Percentiles rank a stretch among this genome's conserved stretches.
phyloP scores from a whole-genome alignment of 2,797 vertebrate species.

The Masticophis lateralis region DNA sequence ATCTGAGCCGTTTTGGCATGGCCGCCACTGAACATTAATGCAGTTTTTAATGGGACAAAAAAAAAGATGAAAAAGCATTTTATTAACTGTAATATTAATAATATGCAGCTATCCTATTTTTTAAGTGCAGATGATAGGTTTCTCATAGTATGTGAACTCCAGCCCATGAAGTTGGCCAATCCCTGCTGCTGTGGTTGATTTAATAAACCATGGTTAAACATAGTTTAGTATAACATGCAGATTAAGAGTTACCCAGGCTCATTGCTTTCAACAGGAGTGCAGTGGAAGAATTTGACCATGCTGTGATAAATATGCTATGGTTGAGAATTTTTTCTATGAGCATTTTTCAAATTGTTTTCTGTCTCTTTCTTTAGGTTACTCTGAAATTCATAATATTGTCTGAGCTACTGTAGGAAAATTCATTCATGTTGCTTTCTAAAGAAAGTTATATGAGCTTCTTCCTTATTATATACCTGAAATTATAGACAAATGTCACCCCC shows the following conservation, averaged over 20 bases:
- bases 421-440: neutral
- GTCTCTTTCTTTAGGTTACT: conserved; percentile 40
- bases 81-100: neutral
- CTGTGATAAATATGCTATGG: conserved; percentile 39
- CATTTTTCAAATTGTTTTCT: conserved; percentile 39
- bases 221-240: neutral
- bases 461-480: neutral
- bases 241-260: neutral
- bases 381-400: conserved; percentile 26
- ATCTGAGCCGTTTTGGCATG: neutral
- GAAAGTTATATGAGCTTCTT: neutral
- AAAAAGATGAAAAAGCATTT: neutral
- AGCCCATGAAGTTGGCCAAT: neutral
- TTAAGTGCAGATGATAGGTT: neutral
- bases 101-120: neutral
- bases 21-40: neutral
- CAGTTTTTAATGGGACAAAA: neutral
- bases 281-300: neutral
- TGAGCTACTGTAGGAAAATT: neutral
- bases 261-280: neutral
- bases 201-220: neutral
- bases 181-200: neutral
- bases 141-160: neutral
- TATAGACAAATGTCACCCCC: neutral
- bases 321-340: conserved; percentile 39